Percentiles rank a stretch among this genome's conserved stretches.
phyloP scores from a whole-genome alignment of 2,888 invertebrate species.

The Hoplodrina blanda region DNA sequence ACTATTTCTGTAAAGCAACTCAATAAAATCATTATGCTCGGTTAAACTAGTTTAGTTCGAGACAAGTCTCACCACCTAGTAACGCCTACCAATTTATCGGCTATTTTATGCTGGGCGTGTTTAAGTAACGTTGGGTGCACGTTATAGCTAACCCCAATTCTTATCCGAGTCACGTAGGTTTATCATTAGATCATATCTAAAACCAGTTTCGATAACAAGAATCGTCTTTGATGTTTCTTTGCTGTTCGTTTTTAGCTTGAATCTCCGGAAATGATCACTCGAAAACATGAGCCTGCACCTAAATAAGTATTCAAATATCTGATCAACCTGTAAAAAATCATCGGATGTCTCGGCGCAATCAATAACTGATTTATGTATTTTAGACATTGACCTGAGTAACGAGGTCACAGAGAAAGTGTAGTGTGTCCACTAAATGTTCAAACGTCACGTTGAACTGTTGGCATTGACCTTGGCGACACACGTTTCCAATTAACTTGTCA shows the following conservation, averaged over 20 bases:
- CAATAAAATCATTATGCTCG: slow-evolving; percentile 33
- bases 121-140: slow-evolving; percentile 22
- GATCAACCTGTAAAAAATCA: slow-evolving; percentile 7
- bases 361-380: slow-evolving; percentile 26
- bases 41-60: slow-evolving; percentile 28
- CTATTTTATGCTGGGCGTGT: slow-evolving; percentile 29
- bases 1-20: slow-evolving; percentile 3
- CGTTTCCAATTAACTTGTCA: slow-evolving; percentile 23
- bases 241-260: slow-evolving; percentile 14
- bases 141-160: slow-evolving; percentile 27
- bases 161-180: slow-evolving; percentile 50
- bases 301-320: neutral
- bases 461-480: slow-evolving; percentile 58
- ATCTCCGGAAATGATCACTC: slow-evolving; percentile 8
- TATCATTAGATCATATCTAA: slow-evolving; percentile 56
- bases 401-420: slow-evolving; percentile 55
- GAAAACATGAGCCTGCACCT: neutral
- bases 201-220: slow-evolving; percentile 54
- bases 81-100: slow-evolving; percentile 19
- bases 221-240: slow-evolving; percentile 35
- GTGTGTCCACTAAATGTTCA: slow-evolving; percentile 24
- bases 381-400: slow-evolving; percentile 24
- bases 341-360: slow-evolving; percentile 11
- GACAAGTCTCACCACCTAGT: slow-evolving; percentile 9
- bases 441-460: slow-evolving; percentile 43